Evolutionary conservation across 2,113 vertebrate species (phyloP).

Genomic region (Lagopus leucura): DNA sequence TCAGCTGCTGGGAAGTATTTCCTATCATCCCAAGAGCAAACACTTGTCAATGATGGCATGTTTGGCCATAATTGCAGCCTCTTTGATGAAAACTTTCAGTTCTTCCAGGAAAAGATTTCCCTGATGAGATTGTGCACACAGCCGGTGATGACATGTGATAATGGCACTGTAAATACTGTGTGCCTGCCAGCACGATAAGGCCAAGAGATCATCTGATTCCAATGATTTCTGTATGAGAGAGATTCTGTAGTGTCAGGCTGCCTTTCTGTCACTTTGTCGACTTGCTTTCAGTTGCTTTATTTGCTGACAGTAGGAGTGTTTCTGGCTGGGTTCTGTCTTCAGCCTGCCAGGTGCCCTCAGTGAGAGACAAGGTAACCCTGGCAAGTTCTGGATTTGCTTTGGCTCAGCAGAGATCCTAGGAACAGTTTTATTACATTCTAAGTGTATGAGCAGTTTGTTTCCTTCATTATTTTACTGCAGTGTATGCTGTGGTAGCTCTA

Average conservation of each 20-base stretch:
- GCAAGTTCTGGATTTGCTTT: neutral
- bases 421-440: neutral
- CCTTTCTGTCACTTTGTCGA: neutral
- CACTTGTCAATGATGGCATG: neutral
- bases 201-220: neutral
- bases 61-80: neutral
- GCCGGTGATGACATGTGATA: neutral
- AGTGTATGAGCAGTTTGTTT: neutral
- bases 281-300: neutral
- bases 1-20: neutral
- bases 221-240: neutral
- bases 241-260: neutral
- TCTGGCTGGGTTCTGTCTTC: neutral
- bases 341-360: neutral
- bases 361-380: neutral
- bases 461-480: neutral
- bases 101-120: neutral
- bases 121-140: neutral
- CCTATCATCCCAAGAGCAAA: neutral
- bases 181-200: neutral
- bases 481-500: neutral
- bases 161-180: neutral
- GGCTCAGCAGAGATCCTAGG: neutral
- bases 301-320: neutral
- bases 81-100: neutral